A percentile compares a stretch with the other conserved stretches of the same genome.
These are phyloP conservation scores for Oligia fasciuncula DNA, from an alignment of 2,888 invertebrate species.

Conservation along the genomic window DNA sequence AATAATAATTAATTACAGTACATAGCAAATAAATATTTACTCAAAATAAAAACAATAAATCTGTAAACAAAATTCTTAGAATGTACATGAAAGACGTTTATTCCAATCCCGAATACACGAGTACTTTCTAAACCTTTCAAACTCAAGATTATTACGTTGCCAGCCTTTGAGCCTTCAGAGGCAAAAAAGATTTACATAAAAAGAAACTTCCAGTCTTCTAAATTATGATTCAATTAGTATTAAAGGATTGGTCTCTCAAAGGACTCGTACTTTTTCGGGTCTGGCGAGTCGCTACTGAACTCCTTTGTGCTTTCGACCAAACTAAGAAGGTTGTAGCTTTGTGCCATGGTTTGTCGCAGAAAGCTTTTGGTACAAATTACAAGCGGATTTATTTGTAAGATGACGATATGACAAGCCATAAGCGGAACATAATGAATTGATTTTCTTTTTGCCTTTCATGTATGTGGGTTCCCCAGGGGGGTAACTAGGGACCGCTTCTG, in stretches of 20 bases:
- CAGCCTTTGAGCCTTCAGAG: slow-evolving; percentile 82
- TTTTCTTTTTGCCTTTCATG: slow-evolving; percentile 62
- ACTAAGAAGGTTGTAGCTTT: slow-evolving; percentile 86
- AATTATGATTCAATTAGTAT: slow-evolving; percentile 90
- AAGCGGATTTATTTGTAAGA: slow-evolving; percentile 74
- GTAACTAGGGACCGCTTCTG: slow-evolving; percentile 62
- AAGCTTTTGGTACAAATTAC: slow-evolving; percentile 81
- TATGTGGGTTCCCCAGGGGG: slow-evolving; percentile 60
- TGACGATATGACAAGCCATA: slow-evolving; percentile 61
- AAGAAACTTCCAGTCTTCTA: slow-evolving; percentile 88
- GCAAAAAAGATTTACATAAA: slow-evolving; percentile 89
- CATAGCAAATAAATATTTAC: not conserved
- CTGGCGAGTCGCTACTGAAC: slow-evolving; percentile 79
- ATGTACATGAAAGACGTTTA: slow-evolving; percentile 59
- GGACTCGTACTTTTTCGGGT: slow-evolving; percentile 87
- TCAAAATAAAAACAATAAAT: slow-evolving; percentile 38
- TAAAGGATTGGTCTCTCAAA: slow-evolving; percentile 89
- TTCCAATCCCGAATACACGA: slow-evolving; percentile 79
- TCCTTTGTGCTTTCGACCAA: slow-evolving; percentile 87
- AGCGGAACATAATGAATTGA: slow-evolving; percentile 64
- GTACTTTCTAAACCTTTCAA: slow-evolving; percentile 78
- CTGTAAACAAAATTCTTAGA: slow-evolving; percentile 39
- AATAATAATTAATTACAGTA: not conserved
- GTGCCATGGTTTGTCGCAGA: slow-evolving; percentile 80
- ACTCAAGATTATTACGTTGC: slow-evolving; percentile 83